Evolutionary conservation across 2,888 invertebrate genomes (phyloP).

Genomic region (Ochropleura leucogaster): DNA sequence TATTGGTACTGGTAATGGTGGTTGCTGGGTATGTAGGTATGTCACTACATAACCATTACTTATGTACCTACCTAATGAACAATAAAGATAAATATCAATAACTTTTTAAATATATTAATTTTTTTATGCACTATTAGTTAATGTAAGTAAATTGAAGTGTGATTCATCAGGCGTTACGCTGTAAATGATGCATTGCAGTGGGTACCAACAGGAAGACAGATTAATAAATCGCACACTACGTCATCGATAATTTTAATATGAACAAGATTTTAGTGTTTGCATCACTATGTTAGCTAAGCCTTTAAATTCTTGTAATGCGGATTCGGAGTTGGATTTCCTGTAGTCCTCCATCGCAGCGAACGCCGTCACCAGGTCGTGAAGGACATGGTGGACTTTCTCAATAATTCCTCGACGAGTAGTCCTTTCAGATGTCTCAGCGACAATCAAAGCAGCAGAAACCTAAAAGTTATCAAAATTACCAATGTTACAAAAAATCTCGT

Average conservation of each 20-base stretch:
- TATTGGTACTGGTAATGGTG: too few relatives aligned
- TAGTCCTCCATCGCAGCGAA: constrained; percentile 72
- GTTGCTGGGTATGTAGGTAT: too few relatives aligned
- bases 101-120: not conserved
- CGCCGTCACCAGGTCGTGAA: constrained; percentile 73
- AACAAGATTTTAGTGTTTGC: constrained; percentile 73
- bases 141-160: not conserved
- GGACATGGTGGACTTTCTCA: constrained; percentile 65
- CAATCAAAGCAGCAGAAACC: constrained; percentile 69
- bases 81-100: not conserved
- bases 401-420: constrained; percentile 68
- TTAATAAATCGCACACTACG: constrained; percentile 19
- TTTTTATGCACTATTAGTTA: not conserved
- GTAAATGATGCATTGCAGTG: not conserved
- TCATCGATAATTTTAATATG: constrained; percentile 39
- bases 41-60: not conserved
- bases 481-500: not conserved
- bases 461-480: constrained; percentile 52
- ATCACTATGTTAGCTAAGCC: constrained; percentile 72
- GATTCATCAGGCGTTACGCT: not conserved
- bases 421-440: constrained; percentile 69
- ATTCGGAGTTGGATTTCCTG: constrained; percentile 64
- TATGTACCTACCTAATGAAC: not conserved
- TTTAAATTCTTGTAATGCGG: constrained; percentile 71
- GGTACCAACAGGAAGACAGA: constrained; percentile 2